Evolutionary conservation across 2,888 invertebrate genomes (phyloP).

Genomic region (Andrena bicolor): DNA sequence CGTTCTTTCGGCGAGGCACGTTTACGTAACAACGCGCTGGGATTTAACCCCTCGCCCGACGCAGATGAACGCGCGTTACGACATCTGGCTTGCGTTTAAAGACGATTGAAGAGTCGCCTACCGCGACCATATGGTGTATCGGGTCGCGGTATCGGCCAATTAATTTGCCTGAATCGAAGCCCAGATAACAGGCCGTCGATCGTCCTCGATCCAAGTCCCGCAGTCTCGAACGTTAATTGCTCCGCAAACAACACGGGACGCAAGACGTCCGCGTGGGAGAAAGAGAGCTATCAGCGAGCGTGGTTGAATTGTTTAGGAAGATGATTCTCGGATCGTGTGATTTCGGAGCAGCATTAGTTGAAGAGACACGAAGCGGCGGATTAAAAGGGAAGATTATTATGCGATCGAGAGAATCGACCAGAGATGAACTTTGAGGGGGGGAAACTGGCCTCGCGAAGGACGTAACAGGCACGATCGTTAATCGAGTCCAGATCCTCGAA

Average conservation of each 20-base stretch:
- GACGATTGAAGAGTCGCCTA: conserved; percentile 32
- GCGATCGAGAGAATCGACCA: neutral
- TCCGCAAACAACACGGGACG: conserved; percentile 39
- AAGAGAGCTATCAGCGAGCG: neutral
- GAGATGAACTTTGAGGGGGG: conserved; percentile 9
- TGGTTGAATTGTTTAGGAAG: neutral
- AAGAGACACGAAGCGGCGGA: neutral
- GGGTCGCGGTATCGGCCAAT: conserved; percentile 52
- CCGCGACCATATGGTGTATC: conserved; percentile 34
- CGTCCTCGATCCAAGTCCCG: conserved; percentile 61
- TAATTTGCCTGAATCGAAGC: conserved; percentile 57
- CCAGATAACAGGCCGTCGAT: conserved; percentile 57
- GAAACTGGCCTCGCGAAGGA: conserved; percentile 3
- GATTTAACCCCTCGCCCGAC: conserved; percentile 51
- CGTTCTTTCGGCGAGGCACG: conserved; percentile 2
- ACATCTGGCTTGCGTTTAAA: conserved; percentile 42
- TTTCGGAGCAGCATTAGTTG: neutral
- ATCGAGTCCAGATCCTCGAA: conserved; percentile 38
- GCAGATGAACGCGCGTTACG: conserved; percentile 54
- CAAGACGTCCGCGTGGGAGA: neutral
- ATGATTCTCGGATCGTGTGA: neutral
- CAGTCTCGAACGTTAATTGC: conserved; percentile 57
- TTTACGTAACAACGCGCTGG: conserved; percentile 49
- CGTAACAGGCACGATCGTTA: neutral
- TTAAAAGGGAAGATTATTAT: neutral